These are phyloP conservation scores for Argentina silus DNA, from an alignment of 2,797 vertebrate species.

Conservation along the genomic window DNA sequence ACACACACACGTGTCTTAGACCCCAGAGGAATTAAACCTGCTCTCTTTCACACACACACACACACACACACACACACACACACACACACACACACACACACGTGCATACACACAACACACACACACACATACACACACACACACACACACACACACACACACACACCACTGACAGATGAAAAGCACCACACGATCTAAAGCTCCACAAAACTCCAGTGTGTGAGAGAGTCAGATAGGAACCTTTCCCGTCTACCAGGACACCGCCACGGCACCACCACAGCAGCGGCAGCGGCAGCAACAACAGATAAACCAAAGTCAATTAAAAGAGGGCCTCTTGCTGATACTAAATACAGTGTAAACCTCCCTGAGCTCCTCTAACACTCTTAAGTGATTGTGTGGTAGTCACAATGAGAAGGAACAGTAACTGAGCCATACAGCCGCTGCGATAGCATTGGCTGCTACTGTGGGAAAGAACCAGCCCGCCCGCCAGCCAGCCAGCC, in stretches of 20 bases:
- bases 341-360: conserved; percentile 58
- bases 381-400: conserved; percentile 27
- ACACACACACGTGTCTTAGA: background rate
- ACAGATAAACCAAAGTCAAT: conserved; percentile 64
- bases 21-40: no score
- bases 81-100: background rate
- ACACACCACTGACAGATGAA: background rate
- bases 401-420: conserved; percentile 3
- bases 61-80: background rate
- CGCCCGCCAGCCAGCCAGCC: no score
- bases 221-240: background rate
- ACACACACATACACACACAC: no score
- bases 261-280: background rate
- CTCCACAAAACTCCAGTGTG: background rate
- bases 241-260: background rate
- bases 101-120: no score
- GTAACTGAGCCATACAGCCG: no score
- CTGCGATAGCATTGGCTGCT: no score
- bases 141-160: background rate
- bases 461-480: no score
- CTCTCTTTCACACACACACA: background rate
- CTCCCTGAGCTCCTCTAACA: conserved; percentile 42
- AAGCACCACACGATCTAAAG: background rate
- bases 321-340: conserved; percentile 52
- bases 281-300: conserved; percentile 19